Base-by-base conservation (phyloP, 2,113 vertebrate genomes). In the Uria aalge region DNA sequence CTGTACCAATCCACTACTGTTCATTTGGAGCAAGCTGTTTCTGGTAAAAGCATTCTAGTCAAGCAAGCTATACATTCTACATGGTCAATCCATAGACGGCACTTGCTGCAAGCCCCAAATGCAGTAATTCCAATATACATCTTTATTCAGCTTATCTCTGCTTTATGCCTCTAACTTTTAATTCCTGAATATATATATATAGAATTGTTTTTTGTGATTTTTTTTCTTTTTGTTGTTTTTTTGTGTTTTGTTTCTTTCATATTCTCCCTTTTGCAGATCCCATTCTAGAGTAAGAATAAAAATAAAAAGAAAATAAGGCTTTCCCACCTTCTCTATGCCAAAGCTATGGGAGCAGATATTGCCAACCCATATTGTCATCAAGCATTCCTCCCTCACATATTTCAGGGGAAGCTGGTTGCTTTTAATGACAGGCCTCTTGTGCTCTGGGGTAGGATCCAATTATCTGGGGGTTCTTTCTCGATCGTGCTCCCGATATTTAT, bases 311-410 rank as follows among this genome's bases (percentile, higher is more conserved):
- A 94, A 96, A 92, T 96, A 97, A 94, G 92, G 93, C 90, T 96
- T 94, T 90, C 91, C 94, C 96, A 97, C 94, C 94, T 96, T 96
- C 90, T 91, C 88, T 97, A 95, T 85, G 97, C 97, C 98, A 98
- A 98, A 98, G 98, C 98, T 98, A 98, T 98, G 98, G 98, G 98
- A 98, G 97, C 97, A 97, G 84, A 83, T 87, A 93, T 16, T 96
- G 97, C 97, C 97, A 97, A 97, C 98, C 98, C 98, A 98, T 98
- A 97, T 98, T 98, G 98, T 98, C 98, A 98, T 96, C 90, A 96
- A 98, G 94, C 96, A 97, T 93, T 97, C 92, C 86, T 96, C 84
- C 95, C 92, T 95, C 92, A 38, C 60, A 94, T 96, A 95, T 60
- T 95, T 96, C 97, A 97, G 95, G 97, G 96, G 96, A 98, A 97